Conservation (phyloP, 2,797 vertebrate species). For the Orestias chungarensis region DNA sequence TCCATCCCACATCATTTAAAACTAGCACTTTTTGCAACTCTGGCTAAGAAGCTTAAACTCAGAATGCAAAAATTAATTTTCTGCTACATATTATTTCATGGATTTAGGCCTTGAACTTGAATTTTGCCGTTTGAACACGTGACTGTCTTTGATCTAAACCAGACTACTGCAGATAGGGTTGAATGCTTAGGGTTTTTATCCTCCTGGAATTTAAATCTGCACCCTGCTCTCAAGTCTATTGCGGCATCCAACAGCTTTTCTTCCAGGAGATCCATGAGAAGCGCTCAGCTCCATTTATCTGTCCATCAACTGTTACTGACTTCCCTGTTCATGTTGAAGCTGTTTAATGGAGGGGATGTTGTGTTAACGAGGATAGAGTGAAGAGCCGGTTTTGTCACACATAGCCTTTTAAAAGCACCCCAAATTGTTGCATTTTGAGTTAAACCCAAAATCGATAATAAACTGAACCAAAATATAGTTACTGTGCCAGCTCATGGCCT, state of each 20-base stretch:
- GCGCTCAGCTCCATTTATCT: background rate
- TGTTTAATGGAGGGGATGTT: background rate
- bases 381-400: background rate
- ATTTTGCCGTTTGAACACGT: background rate
- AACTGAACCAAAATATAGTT: background rate
- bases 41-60: no score
- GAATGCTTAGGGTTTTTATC: background rate
- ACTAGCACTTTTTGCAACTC: background rate
- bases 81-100: background rate
- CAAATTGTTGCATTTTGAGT: background rate
- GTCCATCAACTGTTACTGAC: background rate
- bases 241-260: background rate
- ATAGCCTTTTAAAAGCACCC: background rate
- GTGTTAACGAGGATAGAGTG: background rate
- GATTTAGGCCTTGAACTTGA: background rate
- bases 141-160: background rate
- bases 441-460: no score
- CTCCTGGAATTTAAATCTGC: background rate
- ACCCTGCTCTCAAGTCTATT: background rate
- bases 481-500: background rate
- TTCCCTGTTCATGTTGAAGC: background rate
- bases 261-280: background rate
- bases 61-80: no score
- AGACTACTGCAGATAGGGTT: background rate
- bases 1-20: no score